Conservation (phyloP, 2,797 vertebrate genomes). For the Liasis olivaceus region DNA sequence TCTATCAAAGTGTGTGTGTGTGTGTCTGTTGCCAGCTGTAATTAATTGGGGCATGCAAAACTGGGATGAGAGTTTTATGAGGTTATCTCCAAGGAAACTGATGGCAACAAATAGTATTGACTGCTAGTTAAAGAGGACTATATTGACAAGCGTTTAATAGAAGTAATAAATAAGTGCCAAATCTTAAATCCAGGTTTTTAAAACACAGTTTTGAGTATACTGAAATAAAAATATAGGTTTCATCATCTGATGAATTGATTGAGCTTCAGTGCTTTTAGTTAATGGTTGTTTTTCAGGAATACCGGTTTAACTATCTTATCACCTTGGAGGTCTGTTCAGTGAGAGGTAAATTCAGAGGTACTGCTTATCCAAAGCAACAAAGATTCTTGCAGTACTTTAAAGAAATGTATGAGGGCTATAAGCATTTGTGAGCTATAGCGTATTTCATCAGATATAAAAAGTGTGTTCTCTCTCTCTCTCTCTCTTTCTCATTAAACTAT, state of each 20-base stretch:
- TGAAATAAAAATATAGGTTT: neutral
- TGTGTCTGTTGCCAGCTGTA: constrained; percentile 4
- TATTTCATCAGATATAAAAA: neutral
- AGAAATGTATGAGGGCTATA: neutral
- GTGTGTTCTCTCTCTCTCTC: neutral
- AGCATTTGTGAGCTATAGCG: neutral
- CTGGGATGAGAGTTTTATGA: constrained; percentile 30
- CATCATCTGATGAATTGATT: neutral
- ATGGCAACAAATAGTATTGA: neutral
- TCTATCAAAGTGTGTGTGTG: neutral
- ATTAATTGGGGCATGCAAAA: constrained; percentile 17
- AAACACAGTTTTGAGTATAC: neutral
- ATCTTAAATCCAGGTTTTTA: neutral
- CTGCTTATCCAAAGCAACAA: neutral
- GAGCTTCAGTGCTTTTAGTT: neutral
- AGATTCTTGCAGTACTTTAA: neutral
- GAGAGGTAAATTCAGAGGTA: neutral
- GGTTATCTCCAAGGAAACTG: constrained; percentile 46
- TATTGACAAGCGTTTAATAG: constrained; percentile 24
- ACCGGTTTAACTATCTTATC: rapidly evolving
- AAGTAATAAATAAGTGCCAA: constrained; percentile 20
- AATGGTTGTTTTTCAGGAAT: neutral
- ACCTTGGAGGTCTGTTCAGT: rapidly evolving
- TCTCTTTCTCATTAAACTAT: neutral
- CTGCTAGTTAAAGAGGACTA: constrained; percentile 27